Base-by-base conservation (phyloP, 2,888 invertebrate genomes). In the Eupithecia subfuscata region DNA sequence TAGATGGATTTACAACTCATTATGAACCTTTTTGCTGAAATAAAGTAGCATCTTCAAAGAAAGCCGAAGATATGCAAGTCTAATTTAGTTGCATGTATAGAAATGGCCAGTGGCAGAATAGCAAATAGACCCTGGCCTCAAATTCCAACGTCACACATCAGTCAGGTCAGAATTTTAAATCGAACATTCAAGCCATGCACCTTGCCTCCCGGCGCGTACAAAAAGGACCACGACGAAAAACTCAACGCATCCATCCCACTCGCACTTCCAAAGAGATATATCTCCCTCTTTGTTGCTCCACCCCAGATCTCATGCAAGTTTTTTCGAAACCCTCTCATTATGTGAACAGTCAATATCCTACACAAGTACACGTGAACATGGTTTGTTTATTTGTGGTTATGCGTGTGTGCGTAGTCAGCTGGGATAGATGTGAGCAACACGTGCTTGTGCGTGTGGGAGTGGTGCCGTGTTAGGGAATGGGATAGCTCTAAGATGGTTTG, bases 181-280 rank as follows among this genome's bases (percentile, higher is more conserved):
- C 90, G 90, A 90, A 90, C 89, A 88, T 85, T 84, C 84, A 75
- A 77, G 79, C 81, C 75, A 76, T 81, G 90, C 94, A 94, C 93
- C 94, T 94, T 93, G 93, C 93, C 92, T 92, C 92, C 92, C 92
- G 90, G 84, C 89, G 92, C 90, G 90, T 90, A 92, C 89, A 87
- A 92, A 93, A 93, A 92, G 85, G 88, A 92, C 88, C 88, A 82
- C 82, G 83, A 86, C 83, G 84, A 87, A 88, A 90, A 91, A 90
- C 88, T 87, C 84, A 87, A 84, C 78, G 76, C 64, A 9, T 67
- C 83, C 77, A 77, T 91, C 89, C 78, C 84, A 60, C 75, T 90
- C 85, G 22, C 81, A 81, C 87, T 70, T 75, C 72, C 30, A 34
- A n/a, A 75, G 79, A 79, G 11, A 40, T 18, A 79, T 79, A 80